These are phyloP conservation scores for Blastomussa wellsi DNA, from an alignment of 92 coral and sea anemone species.

Conservation along the genomic window DNA sequence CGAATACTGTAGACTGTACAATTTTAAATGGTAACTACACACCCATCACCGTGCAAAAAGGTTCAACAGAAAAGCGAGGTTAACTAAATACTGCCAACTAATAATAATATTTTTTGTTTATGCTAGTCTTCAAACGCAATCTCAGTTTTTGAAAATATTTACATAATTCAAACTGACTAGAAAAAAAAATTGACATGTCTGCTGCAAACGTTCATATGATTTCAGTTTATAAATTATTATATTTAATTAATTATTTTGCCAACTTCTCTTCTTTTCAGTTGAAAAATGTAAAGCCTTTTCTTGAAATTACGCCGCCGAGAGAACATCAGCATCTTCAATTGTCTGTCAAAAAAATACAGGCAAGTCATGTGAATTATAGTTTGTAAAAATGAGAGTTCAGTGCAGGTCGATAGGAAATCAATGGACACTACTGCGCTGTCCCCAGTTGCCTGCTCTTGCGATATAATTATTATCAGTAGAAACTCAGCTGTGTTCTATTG, in stretches of 20 bases:
- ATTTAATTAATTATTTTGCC: neutral
- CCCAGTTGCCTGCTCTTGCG: too few species aligned
- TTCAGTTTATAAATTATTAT: neutral
- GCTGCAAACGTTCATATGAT: neutral
- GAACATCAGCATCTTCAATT: constrained; percentile 64
- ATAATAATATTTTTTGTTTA: neutral
- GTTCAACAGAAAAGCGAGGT: neutral
- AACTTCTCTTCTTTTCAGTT: constrained; percentile 56
- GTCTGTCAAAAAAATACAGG: constrained; percentile 80
- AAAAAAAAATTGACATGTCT: too few species aligned
- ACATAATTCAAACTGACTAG: neutral
- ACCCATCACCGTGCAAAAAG: neutral
- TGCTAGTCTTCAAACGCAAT: neutral
- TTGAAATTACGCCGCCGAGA: constrained; percentile 83
- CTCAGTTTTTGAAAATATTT: constrained; percentile 8
- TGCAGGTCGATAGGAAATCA: neutral
- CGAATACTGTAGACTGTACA: neutral
- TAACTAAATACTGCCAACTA: neutral
- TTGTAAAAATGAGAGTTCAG: neutral
- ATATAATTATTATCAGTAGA: too few species aligned
- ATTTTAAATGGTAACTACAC: neutral
- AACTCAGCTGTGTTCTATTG: too few species aligned
- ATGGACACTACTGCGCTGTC: too few species aligned
- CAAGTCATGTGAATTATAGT: constrained; percentile 12
- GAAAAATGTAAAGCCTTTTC: constrained; percentile 77